Conservation (phyloP, 35 echinoderm and acorn worm species). For the Anneissia japonica region DNA sequence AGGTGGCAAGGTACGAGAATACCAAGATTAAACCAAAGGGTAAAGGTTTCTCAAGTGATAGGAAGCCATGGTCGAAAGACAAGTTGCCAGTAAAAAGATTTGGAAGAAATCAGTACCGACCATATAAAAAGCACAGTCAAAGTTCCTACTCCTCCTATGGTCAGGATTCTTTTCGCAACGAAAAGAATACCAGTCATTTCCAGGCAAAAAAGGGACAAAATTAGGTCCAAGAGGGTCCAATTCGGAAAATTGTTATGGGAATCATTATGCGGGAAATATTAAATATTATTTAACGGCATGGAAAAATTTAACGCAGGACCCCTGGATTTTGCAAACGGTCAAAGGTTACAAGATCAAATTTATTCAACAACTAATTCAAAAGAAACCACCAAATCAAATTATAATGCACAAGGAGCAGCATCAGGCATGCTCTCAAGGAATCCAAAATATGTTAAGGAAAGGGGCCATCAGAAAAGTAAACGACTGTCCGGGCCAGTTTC, state of each 20-base stretch:
- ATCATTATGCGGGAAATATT: background rate
- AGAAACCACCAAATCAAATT: background rate
- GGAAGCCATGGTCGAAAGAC: too few relatives aligned
- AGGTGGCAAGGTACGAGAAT: background rate
- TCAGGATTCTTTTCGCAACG: too few relatives aligned
- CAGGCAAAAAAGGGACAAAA: too few relatives aligned
- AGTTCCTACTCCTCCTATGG: too few relatives aligned
- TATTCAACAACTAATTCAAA: background rate
- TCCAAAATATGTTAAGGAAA: constrained; percentile 1
- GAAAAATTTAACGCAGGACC: constrained; percentile 16
- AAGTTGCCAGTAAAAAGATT: too few relatives aligned
- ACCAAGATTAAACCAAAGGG: background rate
- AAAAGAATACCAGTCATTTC: too few relatives aligned
- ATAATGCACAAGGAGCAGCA: constrained; percentile 1
- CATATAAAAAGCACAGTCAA: too few relatives aligned
- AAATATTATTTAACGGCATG: background rate
- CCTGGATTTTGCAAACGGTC: constrained; percentile 32
- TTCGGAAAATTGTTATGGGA: too few relatives aligned
- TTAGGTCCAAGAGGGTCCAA: too few relatives aligned
- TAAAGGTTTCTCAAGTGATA: too few relatives aligned
- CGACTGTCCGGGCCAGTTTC: background rate
- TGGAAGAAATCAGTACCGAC: too few relatives aligned
- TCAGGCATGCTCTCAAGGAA: background rate
- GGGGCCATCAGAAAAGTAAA: background rate
- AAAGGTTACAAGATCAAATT: constrained; percentile 35